phyloP scores from a whole-genome alignment of 2,888 invertebrate genomes.

The Piscicola geometra region DNA sequence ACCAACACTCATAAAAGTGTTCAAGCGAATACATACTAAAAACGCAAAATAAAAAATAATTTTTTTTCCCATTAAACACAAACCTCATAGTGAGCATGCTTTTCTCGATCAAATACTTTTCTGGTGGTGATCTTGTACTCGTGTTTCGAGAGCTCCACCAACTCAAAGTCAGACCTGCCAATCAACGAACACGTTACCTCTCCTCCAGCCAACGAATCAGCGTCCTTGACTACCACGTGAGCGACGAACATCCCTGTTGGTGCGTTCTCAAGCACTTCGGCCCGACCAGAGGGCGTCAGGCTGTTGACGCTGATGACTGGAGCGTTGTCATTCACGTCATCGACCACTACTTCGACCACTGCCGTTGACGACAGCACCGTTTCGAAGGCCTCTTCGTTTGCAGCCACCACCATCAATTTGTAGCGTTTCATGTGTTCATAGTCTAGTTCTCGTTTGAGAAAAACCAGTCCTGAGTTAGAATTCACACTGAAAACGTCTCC shows the following conservation, averaged over 20 bases:
- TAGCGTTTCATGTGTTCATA: slow-evolving; percentile 37
- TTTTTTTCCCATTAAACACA: too few relatives aligned
- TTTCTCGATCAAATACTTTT: slow-evolving; percentile 21
- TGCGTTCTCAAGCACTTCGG: slow-evolving; percentile 41
- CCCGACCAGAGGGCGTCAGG: slow-evolving; percentile 70
- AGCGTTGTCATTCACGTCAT: slow-evolving; percentile 81
- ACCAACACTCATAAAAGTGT: too few relatives aligned
- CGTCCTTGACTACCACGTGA: slow-evolving; percentile 40
- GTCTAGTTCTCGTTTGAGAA: slow-evolving; percentile 36
- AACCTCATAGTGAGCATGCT: background rate
- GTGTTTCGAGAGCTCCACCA: slow-evolving; percentile 20
- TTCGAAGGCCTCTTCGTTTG: slow-evolving; percentile 48
- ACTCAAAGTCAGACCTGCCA: slow-evolving; percentile 16
- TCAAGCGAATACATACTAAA: too few relatives aligned
- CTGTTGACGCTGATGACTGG: slow-evolving; percentile 77
- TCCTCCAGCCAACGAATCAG: slow-evolving; percentile 38
- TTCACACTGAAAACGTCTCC: slow-evolving; percentile 37
- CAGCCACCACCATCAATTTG: slow-evolving; percentile 38
- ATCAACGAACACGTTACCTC: slow-evolving; percentile 31
- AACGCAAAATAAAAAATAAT: too few relatives aligned
- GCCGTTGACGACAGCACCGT: slow-evolving; percentile 73
- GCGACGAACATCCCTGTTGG: slow-evolving; percentile 44
- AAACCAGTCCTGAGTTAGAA: slow-evolving; percentile 35
- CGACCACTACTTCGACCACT: slow-evolving; percentile 53
- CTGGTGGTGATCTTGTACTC: slow-evolving; percentile 37